Conservation (phyloP, 2,113 vertebrate species). For the Montifringilla adamsi region DNA sequence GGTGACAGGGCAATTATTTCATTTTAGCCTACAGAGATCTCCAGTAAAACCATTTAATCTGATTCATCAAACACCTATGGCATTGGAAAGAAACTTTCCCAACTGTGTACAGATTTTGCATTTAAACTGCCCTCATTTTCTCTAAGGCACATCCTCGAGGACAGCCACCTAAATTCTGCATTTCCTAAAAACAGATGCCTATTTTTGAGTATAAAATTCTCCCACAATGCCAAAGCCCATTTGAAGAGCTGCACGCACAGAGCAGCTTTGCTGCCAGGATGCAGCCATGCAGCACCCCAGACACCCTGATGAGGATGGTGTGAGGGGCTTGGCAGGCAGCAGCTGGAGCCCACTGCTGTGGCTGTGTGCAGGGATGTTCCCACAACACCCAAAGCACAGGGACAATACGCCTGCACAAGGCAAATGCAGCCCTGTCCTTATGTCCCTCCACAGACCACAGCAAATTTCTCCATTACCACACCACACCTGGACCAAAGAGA, state of each 20-base stretch:
- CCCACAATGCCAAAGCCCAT: neutral
- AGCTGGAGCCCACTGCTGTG: neutral
- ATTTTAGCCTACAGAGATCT: neutral
- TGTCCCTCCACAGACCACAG: neutral
- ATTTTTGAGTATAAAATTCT: neutral
- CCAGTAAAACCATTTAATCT: neutral
- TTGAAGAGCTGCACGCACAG: fast-evolving
- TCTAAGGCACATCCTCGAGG: neutral
- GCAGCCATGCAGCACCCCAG: neutral
- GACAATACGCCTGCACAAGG: fast-evolving
- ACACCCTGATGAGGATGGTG: fast-evolving
- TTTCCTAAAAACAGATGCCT: neutral
- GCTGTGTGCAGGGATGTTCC: fast-evolving
- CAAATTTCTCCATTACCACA: fast-evolving
- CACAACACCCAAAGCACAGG: neutral
- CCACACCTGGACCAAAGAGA: neutral
- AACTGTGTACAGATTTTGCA: neutral
- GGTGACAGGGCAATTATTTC: neutral
- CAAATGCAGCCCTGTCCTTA: fast-evolving
- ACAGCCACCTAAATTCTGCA: neutral
- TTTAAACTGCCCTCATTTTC: neutral
- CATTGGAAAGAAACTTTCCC: neutral
- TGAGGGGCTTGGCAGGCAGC: neutral
- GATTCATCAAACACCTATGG: neutral
- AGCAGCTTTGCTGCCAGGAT: fast-evolving